Evolutionary conservation across 2,888 invertebrate species (phyloP), one percentile per base, ranked within the genome.

Genomic region (Julus scandinavius): DNA sequence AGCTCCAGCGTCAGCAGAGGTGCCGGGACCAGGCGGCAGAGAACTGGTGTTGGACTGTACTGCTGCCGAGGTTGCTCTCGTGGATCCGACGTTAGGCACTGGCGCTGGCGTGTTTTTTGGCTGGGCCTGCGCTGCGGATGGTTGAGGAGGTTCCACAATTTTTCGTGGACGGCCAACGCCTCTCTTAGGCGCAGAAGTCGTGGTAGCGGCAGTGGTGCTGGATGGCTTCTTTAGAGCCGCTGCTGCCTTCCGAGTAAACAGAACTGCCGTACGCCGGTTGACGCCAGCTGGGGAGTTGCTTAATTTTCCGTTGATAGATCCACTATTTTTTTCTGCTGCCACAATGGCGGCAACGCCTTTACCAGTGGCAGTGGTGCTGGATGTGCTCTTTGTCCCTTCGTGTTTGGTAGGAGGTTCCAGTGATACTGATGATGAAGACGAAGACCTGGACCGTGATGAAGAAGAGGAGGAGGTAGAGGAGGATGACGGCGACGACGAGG

Each of bases 201-300:
- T 40, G 38, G 87, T 80, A 15, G 87, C 40, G 54, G 89, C 38
- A 7, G 88, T 49, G 5, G 90, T 89, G 20, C 89, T 88, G n/a
- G 87, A 88, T 4, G 90, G 90, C 87, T 90, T 90, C 90, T 90
- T 90, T 89, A 90, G 89, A 20, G 89, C 89, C 20, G 95, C 90
- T 20, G 90, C 90, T 49, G 91, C 95, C 92, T 96, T 96, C 86
- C 95, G 94, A 13, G 96, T 95, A 91, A 96, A 95, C 50, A 96
- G 92, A 45, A 96, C 96, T n/a, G 96, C 95, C 40, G 95, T 96
- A 91, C 96, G 92, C 49, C 95, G 93, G 91, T 95, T 95, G 9
- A 95, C 95, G 13, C 95, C 94, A 4, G 93, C 92, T 0, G 94
- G 93, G 20, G 87, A 45, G 49, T 87, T 87, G 4, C 50, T 88